These are phyloP conservation scores for Benitochromis conjunctus DNA, from an alignment of 2,113 vertebrate species.

Conservation along the genomic window DNA sequence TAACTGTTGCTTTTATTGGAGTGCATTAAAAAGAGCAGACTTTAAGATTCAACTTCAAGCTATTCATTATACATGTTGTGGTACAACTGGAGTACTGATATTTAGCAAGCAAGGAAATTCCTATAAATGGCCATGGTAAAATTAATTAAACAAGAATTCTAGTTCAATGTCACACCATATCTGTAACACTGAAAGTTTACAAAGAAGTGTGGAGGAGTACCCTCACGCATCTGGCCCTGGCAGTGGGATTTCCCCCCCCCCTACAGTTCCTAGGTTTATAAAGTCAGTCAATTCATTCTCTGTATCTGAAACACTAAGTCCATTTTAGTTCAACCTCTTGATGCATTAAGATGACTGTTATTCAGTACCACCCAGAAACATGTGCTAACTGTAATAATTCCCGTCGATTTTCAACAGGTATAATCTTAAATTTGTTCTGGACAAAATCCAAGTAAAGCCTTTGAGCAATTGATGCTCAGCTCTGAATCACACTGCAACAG, in stretches of 20 bases:
- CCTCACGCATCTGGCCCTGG: not conserved
- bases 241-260: not conserved
- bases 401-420: not conserved
- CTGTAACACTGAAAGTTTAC: not conserved
- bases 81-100: not conserved
- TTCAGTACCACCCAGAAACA: not conserved
- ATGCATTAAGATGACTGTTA: conserved; percentile 1
- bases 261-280: not conserved
- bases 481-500: conserved; percentile 20
- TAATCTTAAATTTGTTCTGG: conserved; percentile 3
- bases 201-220: not conserved
- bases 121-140: not conserved
- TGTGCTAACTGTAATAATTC: conserved; percentile 5
- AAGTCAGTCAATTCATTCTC: too few species aligned
- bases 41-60: not conserved
- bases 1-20: not conserved
- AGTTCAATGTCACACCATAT: not conserved
- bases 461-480: not conserved
- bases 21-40: not conserved
- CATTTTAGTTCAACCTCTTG: not conserved
- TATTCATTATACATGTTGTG: not conserved
- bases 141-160: not conserved
- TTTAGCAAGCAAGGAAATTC: not conserved
- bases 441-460: conserved; percentile 23
- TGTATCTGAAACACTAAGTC: too few species aligned